A percentile compares a stretch with the other conserved stretches of the same genome.
phyloP scores from a whole-genome alignment of 2,113 vertebrate genomes.

The Sclerurus mexicanus region DNA sequence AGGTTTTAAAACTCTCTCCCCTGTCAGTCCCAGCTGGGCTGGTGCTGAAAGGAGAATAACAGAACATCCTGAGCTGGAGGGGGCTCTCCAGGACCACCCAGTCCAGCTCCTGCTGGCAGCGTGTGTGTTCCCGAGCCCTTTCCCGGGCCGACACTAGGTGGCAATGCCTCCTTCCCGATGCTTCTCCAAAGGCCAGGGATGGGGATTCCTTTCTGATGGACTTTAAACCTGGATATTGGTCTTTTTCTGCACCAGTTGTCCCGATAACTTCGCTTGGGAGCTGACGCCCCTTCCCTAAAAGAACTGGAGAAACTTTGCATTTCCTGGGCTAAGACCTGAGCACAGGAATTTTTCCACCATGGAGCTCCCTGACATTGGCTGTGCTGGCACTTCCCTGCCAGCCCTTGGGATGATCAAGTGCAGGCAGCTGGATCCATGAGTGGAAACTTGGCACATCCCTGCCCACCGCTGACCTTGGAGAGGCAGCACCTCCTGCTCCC shows the following conservation, averaged over 20 bases:
- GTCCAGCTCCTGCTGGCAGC: background rate
- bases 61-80: background rate
- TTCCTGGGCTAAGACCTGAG: background rate
- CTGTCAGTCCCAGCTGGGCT: background rate
- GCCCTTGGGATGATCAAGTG: background rate
- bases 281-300: background rate
- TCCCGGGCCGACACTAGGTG: conserved; percentile 20
- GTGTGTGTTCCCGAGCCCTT: background rate
- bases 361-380: background rate
- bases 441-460: background rate
- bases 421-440: background rate
- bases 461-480: background rate
- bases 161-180: conserved; percentile 1
- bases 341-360: background rate
- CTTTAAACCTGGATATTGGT: background rate
- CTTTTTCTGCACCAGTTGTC: background rate
- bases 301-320: background rate
- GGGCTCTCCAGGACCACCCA: background rate
- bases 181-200: background rate
- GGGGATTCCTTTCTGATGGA: background rate
- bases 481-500: background rate
- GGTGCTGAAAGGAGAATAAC: background rate
- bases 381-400: background rate
- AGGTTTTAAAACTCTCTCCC: background rate
- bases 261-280: accelerated